A percentile compares a stretch with the other conserved stretches of the same genome.
phyloP scores from a whole-genome alignment of 2,888 invertebrate species.

The Xestobium rufovillosum region DNA sequence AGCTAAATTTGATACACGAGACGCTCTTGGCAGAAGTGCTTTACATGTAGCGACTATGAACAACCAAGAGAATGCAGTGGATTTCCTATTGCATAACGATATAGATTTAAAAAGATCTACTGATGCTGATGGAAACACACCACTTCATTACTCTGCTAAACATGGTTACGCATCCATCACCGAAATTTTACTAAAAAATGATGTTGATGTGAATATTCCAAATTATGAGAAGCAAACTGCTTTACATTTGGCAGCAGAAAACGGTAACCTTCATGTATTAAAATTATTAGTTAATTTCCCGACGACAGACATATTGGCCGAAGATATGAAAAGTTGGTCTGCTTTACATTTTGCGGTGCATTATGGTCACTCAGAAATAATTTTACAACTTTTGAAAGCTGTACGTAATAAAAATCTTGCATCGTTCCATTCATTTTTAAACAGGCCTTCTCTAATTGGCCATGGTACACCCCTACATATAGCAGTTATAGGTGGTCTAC shows the following conservation, averaged over 20 bases:
- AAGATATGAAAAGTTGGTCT: not conserved
- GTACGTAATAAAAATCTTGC: no score
- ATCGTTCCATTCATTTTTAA: no score
- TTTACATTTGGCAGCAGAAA: constrained; percentile 1
- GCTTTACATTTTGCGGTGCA: not conserved
- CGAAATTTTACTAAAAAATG: not conserved
- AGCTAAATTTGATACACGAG: not conserved
- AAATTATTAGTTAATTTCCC: not conserved
- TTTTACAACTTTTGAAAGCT: not conserved
- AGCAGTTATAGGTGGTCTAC: not conserved
- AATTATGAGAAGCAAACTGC: not conserved
- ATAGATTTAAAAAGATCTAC: not conserved
- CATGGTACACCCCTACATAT: not conserved
- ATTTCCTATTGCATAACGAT: not conserved
- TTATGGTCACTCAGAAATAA: not conserved
- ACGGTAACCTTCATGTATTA: not conserved
- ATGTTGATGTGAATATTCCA: not conserved
- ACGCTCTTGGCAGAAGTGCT: not conserved
- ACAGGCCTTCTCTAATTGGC: no score
- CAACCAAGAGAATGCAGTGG: not conserved
- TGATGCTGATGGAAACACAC: not conserved
- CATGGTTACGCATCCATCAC: not conserved
- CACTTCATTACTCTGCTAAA: not conserved
- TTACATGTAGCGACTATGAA: not conserved
- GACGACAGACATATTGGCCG: not conserved